phyloP scores from a whole-genome alignment of 2,113 vertebrate genomes.

The Propithecus coquereli region DNA sequence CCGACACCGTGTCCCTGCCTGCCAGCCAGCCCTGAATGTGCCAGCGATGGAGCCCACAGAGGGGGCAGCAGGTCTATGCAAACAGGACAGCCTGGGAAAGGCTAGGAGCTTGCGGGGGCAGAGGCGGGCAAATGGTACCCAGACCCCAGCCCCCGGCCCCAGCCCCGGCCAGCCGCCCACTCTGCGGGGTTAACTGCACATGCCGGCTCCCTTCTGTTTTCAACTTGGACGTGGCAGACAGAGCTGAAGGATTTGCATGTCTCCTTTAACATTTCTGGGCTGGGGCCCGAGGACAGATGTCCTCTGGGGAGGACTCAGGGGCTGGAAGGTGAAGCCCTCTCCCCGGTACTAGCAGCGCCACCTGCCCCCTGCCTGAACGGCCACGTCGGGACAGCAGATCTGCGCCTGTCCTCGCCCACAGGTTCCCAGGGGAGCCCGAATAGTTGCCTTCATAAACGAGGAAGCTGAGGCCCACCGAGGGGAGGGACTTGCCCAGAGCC shows the following conservation, averaged over 20 bases:
- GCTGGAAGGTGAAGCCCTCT: background rate
- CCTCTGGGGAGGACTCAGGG: background rate
- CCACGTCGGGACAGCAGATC: background rate
- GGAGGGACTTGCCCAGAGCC: background rate
- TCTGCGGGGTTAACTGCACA: conserved; percentile 43
- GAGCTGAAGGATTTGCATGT: conserved; percentile 56
- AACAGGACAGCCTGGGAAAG: background rate
- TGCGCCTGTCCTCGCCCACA: fast-evolving
- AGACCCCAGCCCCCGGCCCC: fast-evolving
- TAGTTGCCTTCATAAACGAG: background rate
- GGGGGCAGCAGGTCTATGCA: fast-evolving
- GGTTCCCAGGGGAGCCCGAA: background rate
- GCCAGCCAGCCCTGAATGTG: background rate
- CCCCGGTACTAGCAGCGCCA: background rate
- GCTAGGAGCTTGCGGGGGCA: no score
- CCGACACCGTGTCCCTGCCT: background rate
- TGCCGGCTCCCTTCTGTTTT: conserved; percentile 68
- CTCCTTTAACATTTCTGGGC: conserved; percentile 65
- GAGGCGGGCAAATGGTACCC: background rate
- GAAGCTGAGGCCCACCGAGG: background rate
- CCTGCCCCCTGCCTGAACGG: background rate
- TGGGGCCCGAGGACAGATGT: background rate
- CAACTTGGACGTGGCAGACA: conserved; percentile 62
- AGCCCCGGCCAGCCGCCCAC: fast-evolving
- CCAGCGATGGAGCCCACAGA: fast-evolving